phyloP scores from a whole-genome alignment of 2,797 vertebrate species.

The Aphelocoma californica region DNA sequence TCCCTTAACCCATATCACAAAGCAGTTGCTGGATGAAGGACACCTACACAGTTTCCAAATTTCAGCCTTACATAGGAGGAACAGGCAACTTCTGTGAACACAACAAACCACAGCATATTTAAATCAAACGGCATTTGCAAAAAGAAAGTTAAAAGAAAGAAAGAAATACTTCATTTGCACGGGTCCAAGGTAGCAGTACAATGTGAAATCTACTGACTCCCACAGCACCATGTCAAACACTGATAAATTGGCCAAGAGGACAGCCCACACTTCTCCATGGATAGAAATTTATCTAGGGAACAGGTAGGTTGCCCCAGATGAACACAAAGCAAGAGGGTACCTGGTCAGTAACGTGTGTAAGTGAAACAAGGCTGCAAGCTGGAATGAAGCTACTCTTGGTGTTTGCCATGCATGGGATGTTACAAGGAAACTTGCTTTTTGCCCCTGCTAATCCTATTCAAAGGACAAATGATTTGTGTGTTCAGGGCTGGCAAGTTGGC shows the following conservation, averaged over 20 bases:
- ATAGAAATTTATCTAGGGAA: not conserved
- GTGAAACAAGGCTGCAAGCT: not conserved
- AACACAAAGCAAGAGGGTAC: not conserved
- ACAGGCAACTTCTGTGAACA: not conserved
- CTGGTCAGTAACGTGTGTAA: too few species aligned
- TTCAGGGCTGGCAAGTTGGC: not conserved
- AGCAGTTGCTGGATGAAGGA: not conserved
- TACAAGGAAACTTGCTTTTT: not conserved
- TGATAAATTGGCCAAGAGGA: rapidly evolving
- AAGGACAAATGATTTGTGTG: not conserved
- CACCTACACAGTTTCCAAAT: conserved; percentile 11
- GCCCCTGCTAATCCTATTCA: not conserved
- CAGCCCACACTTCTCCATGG: not conserved
- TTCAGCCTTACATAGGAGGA: not conserved
- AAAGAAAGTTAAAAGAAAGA: not conserved
- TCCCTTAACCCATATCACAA: not conserved
- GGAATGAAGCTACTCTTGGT: not conserved
- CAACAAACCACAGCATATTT: not conserved
- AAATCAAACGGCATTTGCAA: not conserved
- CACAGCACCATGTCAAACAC: not conserved
- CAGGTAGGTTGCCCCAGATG: not conserved
- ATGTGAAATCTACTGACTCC: not conserved
- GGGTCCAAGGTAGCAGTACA: not conserved
- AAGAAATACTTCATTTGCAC: not conserved
- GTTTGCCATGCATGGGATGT: not conserved